Base-by-base conservation (phyloP, 2,113 vertebrate genomes). In the Arenaria interpres region DNA sequence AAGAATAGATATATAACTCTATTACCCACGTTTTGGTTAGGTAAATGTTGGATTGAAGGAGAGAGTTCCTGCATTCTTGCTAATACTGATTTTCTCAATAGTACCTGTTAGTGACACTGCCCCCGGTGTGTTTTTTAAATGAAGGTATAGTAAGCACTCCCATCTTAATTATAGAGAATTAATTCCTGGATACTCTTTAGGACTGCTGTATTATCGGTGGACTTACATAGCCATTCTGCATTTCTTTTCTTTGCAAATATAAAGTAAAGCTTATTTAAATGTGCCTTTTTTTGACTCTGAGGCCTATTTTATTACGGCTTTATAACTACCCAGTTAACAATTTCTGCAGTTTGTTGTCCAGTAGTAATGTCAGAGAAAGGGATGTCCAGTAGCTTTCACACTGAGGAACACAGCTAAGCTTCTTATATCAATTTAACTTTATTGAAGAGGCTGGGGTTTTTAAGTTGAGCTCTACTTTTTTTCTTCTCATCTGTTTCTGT, bases 191-290 rank as follows among this genome's bases (percentile, higher is more conserved):
- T 86, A 77, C 50, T 93, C 41, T 90, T 94, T 79, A 94, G 76
- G 62, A 86, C 88, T 92, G 72, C 73, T 88, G 48, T 69, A 43
- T 90, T 96, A 94, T 87, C 93, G 46, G 53, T 87, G 41, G 79
- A 24, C 22, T 95, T 74, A 83, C 5, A 15, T 10, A 14, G 41
- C 48, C 35, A 25, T 41, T 91, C 48, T 71, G 12, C 28, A 59
- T 66, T 54, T 59, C 13, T 76, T 53, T 91, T 63, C 35, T 48
- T 33, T 63, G 59, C 57, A 45, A 86, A 62, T 83, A 27, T 9
- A 41, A 85, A 50, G 18, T 28, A 32, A 27, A 54, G 32, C 18
- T 27, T 62, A 80, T 30, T 77, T 35, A 66, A 69, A 51, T 35
- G 12, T 66, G 10, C 19, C 30, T 48, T 20, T 63, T 62, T 50